Evolutionary conservation across 2,113 vertebrate species (phyloP).

Genomic region (Dinomys branickii): DNA sequence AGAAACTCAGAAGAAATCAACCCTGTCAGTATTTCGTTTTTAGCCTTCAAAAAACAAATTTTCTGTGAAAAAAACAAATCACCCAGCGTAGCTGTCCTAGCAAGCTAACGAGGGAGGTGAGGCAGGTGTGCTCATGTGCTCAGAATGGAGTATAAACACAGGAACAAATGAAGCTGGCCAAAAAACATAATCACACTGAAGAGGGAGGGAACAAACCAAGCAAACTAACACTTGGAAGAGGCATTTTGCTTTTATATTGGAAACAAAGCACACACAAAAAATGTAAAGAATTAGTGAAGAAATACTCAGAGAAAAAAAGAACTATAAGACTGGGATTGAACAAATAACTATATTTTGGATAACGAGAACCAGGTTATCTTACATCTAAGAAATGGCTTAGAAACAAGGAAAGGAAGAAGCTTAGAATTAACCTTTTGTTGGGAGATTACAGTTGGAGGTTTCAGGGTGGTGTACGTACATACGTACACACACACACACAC

Average conservation of each 20-base stretch:
- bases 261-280: not conserved
- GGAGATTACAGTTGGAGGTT: not conserved
- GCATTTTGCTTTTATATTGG: not conserved
- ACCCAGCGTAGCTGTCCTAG: not conserved
- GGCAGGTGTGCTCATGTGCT: rapidly evolving
- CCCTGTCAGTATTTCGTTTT: not conserved
- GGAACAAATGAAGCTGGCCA: not conserved
- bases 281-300: not conserved
- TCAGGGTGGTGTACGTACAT: not conserved
- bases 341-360: not conserved
- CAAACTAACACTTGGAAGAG: not conserved
- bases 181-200: rapidly evolving
- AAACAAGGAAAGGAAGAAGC: not conserved
- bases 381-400: not conserved
- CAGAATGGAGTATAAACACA: not conserved
- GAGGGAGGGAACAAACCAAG: not conserved
- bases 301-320: not conserved
- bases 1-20: not conserved
- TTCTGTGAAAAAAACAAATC: not conserved
- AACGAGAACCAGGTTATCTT: not conserved
- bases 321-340: not conserved
- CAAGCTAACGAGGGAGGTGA: not conserved
- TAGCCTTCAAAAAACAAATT: not conserved
- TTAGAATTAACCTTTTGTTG: not conserved
- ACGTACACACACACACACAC: too few species aligned